Evolutionary conservation across 2,797 vertebrate species (phyloP), one percentile per base, ranked within the genome.

Genomic region (Percopsis omiscomaycus): DNA sequence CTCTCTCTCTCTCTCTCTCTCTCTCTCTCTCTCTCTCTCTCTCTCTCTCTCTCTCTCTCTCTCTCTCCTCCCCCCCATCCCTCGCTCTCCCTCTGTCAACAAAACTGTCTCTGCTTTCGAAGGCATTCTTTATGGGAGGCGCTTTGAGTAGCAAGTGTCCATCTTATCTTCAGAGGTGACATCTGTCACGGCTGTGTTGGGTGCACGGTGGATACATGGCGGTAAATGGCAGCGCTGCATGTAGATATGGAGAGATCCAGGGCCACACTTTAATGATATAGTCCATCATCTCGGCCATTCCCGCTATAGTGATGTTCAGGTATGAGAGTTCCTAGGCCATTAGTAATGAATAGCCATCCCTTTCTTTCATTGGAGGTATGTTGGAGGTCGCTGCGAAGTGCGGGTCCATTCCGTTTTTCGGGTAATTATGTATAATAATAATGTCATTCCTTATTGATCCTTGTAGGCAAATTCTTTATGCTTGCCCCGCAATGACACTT

Each of bases 171-270:
- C 53, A 64, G 61, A 6, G 60, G 61, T 66, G 72, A 75, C 74
- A 69, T 81, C 78, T 82, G 79, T 70, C 73, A 80, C 78, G 65
- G 68, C 62, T 75, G 71, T 64, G 59, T 61, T 28, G 6, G 22
- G 44, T n/a, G 12, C 6, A 16, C 72, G 62, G 71, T 77, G 68
- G 59, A 72, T 64, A 68, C 11, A 1, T 1, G 48, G 10, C 53
- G 16, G 29, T 73, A 77, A 84, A 84, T 78, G 30, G 66, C 47
- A 57, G 13, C 66, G 66, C 73, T 65, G 58, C 66, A 71, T 79
- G 73, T 75, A 73, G 77, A 83, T 74, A 46, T 30, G 73, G 32
- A 62, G 55, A 73, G 53, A 77, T 54, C 53, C 74, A 73, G 42
- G 64, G 69, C 69, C 68, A 64, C 67, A 70, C 65, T 55, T 68